These are phyloP conservation scores for Yponomeuta malinellus DNA, from an alignment of 2,888 invertebrate genomes.

Conservation along the genomic window DNA sequence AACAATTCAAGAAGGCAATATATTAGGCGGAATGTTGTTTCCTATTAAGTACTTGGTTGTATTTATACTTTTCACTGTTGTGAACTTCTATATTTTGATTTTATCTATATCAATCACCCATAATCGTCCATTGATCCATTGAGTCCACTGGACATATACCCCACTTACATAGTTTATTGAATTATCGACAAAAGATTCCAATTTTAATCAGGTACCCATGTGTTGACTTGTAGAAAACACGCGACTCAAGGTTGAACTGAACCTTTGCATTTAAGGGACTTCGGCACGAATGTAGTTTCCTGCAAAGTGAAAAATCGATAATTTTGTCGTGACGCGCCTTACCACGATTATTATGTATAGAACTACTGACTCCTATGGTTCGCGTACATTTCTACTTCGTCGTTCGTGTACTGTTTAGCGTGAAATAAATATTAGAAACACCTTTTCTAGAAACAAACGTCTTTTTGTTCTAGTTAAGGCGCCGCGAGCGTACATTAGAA, in stretches of 20 bases:
- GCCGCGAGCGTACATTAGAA: background rate
- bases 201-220: background rate
- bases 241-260: background rate
- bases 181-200: background rate
- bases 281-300: background rate
- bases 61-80: no score
- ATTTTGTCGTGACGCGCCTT: background rate
- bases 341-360: background rate
- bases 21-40: no score
- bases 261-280: background rate
- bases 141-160: no score
- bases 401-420: background rate
- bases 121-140: no score
- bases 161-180: background rate
- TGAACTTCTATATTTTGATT: no score
- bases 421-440: background rate
- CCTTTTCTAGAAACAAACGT: no score
- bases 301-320: background rate
- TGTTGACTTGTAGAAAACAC: background rate
- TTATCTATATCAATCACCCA: no score
- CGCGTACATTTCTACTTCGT: background rate
- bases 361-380: background rate
- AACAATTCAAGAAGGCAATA: no score
- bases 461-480: background rate
- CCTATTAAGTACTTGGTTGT: no score